A percentile compares a stretch with the other conserved stretches of the same genome.
These are phyloP conservation scores for Andrena camellia DNA, from an alignment of 2,888 invertebrate genomes.

Conservation along the genomic window DNA sequence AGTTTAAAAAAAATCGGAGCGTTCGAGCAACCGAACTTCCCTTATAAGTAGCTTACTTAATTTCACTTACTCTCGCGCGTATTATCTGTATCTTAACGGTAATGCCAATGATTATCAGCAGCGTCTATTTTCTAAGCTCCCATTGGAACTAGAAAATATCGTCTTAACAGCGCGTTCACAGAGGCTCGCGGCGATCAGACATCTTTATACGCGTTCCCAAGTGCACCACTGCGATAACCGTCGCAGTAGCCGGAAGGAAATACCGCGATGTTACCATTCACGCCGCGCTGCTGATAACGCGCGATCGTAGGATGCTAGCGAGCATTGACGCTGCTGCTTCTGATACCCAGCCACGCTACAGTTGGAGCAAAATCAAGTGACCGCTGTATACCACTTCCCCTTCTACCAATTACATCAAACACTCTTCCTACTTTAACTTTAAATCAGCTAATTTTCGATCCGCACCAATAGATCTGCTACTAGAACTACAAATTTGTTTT, in stretches of 20 bases:
- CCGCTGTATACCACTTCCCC: neutral
- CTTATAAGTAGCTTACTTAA: too few species aligned
- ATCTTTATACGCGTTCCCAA: constrained; percentile 1
- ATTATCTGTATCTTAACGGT: too few species aligned
- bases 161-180: neutral
- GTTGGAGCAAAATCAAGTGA: constrained; percentile 13
- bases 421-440: neutral
- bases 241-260: constrained; percentile 67
- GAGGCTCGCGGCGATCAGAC: neutral
- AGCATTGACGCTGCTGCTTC: constrained; percentile 67
- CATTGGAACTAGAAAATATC: neutral
- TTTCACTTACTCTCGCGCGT: too few species aligned
- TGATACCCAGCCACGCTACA: constrained; percentile 50
- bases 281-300: constrained; percentile 56
- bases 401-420: neutral
- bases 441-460: neutral
- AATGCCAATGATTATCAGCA: neutral
- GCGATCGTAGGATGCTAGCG: constrained; percentile 69
- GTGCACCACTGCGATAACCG: constrained; percentile 37
- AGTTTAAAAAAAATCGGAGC: too few species aligned
- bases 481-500: neutral
- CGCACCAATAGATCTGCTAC: neutral
- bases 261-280: constrained; percentile 51
- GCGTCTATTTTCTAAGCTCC: neutral
- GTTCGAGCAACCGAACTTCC: too few species aligned